Evolutionary conservation across 2,797 vertebrate species (phyloP).

Genomic region (Anguilla megastoma): DNA sequence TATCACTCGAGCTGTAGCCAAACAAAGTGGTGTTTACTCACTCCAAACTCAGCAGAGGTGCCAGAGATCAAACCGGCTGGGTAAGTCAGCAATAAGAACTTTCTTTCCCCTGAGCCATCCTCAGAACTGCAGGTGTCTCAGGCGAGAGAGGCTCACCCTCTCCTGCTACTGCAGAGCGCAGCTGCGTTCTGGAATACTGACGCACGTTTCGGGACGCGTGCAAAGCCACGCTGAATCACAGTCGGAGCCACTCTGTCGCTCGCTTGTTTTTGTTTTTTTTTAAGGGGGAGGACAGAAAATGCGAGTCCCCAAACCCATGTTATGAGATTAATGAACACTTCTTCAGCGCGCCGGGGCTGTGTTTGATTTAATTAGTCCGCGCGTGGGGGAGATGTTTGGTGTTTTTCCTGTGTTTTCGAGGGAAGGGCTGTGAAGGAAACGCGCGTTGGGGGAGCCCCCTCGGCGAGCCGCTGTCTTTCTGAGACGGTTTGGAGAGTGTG

Average conservation of each 20-base stretch:
- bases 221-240: not conserved
- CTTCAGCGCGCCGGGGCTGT: not conserved
- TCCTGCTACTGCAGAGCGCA: not conserved
- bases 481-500: not conserved
- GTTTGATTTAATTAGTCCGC: not conserved
- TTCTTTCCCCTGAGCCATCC: not conserved
- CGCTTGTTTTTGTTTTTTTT: not conserved
- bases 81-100: not conserved
- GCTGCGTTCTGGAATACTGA: not conserved
- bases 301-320: not conserved
- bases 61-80: not conserved
- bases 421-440: too few relatives aligned
- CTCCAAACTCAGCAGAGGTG: slow-evolving; percentile 60
- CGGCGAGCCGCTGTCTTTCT: not conserved
- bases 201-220: not conserved
- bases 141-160: not conserved
- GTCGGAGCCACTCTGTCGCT: not conserved
- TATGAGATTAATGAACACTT: not conserved
- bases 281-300: not conserved
- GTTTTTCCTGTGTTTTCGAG: too few relatives aligned
- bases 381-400: not conserved
- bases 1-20: slow-evolving; percentile 67
- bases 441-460: not conserved
- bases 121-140: not conserved
- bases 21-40: slow-evolving; percentile 70